These are phyloP conservation scores for Prorops nasuta DNA, from an alignment of 1,140 invertebrate species.

Conservation along the genomic window DNA sequence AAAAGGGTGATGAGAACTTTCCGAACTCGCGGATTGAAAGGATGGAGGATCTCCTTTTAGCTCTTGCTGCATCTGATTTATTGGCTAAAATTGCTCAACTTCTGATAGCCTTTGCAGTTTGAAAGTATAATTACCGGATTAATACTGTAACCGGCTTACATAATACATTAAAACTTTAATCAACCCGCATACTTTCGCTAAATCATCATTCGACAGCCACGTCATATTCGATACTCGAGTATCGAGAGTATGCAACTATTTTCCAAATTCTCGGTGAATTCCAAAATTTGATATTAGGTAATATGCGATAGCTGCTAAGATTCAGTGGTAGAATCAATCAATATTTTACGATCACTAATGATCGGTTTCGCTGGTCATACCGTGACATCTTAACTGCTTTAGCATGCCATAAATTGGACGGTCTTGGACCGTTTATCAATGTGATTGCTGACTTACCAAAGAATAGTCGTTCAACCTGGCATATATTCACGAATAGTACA, in stretches of 20 bases:
- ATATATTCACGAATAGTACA: constrained; percentile 3
- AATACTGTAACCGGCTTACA: too few species aligned
- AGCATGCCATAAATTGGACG: constrained; percentile 13
- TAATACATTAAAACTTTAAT: too few species aligned
- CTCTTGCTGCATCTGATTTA: constrained; percentile 24
- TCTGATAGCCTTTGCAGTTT: not conserved
- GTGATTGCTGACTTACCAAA: not conserved
- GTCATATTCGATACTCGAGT: too few species aligned
- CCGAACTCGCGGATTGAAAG: not conserved
- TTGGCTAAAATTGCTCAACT: not conserved
- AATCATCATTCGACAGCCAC: too few species aligned
- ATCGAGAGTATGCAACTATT: too few species aligned
- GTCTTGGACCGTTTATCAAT: constrained; percentile 20
- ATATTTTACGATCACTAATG: constrained; percentile 39
- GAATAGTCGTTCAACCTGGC: constrained; percentile 6
- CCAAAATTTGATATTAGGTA: too few species aligned
- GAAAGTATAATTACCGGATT: too few species aligned
- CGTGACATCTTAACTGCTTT: constrained; percentile 20
- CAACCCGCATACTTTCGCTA: too few species aligned
- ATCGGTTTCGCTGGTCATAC: constrained; percentile 18
- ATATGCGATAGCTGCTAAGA: constrained; percentile 30
- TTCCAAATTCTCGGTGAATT: too few species aligned
- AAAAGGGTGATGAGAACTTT: constrained; percentile 20
- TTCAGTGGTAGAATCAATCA: constrained; percentile 34
- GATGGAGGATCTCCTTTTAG: constrained; percentile 20